Evolutionary conservation across 2,797 vertebrate species (phyloP).

Genomic region (Myotis pilosus): DNA sequence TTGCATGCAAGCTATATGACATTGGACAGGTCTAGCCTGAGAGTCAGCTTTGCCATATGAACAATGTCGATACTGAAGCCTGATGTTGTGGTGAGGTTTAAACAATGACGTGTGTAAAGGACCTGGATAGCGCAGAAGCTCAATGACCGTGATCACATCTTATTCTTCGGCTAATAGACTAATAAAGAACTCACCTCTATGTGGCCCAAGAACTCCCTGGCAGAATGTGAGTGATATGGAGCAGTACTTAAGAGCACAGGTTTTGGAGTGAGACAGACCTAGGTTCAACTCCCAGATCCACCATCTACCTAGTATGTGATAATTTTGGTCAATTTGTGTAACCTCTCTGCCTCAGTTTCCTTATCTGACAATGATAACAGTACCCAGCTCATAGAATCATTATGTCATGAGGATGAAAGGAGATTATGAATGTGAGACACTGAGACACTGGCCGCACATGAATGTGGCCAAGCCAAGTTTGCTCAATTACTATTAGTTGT

Average conservation of each 20-base stretch:
- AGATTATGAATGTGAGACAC: neutral
- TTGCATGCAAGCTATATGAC: neutral
- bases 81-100: neutral
- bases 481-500: slow-evolving; percentile 6
- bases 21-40: neutral
- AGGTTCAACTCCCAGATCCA: neutral
- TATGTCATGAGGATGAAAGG: slow-evolving; percentile 67
- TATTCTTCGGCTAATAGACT: neutral
- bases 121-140: neutral
- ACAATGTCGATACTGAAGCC: neutral
- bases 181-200: neutral
- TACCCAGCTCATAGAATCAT: neutral
- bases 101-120: neutral
- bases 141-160: neutral
- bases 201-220: neutral
- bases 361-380: slow-evolving; percentile 45
- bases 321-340: neutral
- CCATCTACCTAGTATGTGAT: neutral
- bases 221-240: neutral
- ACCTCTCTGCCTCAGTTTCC: slow-evolving; percentile 56
- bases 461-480: slow-evolving; percentile 1
- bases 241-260: neutral
- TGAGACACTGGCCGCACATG: no score
- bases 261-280: neutral
- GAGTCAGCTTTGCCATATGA: neutral